A percentile compares a stretch with the other conserved stretches of the same genome.
These are phyloP conservation scores for Rhinogobius similis DNA, from an alignment of 2,113 vertebrate species.

Conservation along the genomic window DNA sequence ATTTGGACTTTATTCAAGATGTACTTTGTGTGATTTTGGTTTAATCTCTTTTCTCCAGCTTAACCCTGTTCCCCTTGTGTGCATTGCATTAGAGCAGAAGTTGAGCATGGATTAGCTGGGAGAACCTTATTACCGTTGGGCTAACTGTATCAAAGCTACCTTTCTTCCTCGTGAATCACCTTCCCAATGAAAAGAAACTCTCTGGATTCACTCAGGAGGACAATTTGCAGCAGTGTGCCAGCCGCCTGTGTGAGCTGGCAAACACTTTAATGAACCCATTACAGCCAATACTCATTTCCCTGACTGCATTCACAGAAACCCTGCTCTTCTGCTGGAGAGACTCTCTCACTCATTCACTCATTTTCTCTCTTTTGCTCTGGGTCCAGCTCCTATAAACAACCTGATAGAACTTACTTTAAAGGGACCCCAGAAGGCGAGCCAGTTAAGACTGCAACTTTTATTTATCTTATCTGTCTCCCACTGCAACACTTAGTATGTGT, in stretches of 20 bases:
- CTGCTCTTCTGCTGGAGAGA: conserved; percentile 32
- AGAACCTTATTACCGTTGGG: conserved; percentile 7
- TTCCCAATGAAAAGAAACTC: conserved; percentile 38
- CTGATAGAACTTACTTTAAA: conserved; percentile 21
- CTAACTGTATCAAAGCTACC: conserved; percentile 9
- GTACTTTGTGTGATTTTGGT: not conserved
- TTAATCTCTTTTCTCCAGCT: conserved; percentile 5
- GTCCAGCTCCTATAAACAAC: conserved; percentile 29
- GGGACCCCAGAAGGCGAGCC: not conserved
- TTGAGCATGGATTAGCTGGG: conserved; percentile 7
- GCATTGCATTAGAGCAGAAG: conserved; percentile 12
- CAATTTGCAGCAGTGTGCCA: conserved; percentile 42
- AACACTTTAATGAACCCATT: conserved; percentile 64
- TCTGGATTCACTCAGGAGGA: conserved; percentile 36
- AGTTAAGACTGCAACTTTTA: conserved; percentile 6
- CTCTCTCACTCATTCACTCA: conserved; percentile 31
- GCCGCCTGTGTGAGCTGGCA: conserved; percentile 42
- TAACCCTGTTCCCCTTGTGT: conserved; percentile 7
- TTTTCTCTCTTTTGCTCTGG: conserved; percentile 27
- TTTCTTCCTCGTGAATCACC: conserved; percentile 32
- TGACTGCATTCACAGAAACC: conserved; percentile 53
- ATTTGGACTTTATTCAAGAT: conserved; percentile 6
- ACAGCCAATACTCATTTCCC: conserved; percentile 58
- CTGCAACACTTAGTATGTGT: not conserved
- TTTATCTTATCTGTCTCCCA: not conserved